Percentiles rank a stretch among this genome's conserved stretches.
phyloP scores from a whole-genome alignment of 2,888 invertebrate species.

The Campaea margaritaria region DNA sequence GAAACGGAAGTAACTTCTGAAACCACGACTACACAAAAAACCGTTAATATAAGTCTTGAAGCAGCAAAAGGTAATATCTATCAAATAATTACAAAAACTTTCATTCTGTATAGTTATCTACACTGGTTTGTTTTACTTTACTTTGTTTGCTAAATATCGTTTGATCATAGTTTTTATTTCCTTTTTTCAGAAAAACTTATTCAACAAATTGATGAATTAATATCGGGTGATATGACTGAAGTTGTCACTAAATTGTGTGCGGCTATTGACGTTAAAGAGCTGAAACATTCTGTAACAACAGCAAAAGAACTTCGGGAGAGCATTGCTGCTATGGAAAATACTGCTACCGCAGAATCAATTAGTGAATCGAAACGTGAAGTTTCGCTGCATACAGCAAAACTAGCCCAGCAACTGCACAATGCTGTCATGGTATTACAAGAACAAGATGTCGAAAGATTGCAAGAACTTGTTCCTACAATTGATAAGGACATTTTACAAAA shows the following conservation, averaged over 20 bases:
- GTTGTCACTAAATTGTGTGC: constrained; percentile 47
- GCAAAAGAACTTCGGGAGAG: constrained; percentile 56
- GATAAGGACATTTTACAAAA: constrained; percentile 37
- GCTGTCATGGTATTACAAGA: constrained; percentile 44
- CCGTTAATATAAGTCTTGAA: neutral
- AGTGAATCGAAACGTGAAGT: constrained; percentile 34
- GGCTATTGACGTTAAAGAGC: constrained; percentile 42
- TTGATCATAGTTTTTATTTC: neutral
- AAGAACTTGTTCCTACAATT: constrained; percentile 32
- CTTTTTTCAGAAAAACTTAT: constrained; percentile 48
- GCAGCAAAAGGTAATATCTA: constrained; percentile 15
- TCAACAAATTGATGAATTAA: constrained; percentile 56
- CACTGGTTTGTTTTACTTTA: neutral
- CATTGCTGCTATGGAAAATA: constrained; percentile 38
- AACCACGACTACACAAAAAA: constrained; percentile 1
- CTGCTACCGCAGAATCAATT: constrained; percentile 19
- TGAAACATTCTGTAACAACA: constrained; percentile 49
- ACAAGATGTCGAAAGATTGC: constrained; percentile 40
- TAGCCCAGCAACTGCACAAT: constrained; percentile 46
- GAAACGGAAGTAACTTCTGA: neutral
- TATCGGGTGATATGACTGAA: constrained; percentile 51
- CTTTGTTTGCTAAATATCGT: neutral
- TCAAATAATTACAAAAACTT: too few species aligned
- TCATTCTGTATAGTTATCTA: too few species aligned
- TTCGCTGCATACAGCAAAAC: constrained; percentile 39